phyloP scores from a whole-genome alignment of 2,888 invertebrate species.

The Andrena dorsata region DNA sequence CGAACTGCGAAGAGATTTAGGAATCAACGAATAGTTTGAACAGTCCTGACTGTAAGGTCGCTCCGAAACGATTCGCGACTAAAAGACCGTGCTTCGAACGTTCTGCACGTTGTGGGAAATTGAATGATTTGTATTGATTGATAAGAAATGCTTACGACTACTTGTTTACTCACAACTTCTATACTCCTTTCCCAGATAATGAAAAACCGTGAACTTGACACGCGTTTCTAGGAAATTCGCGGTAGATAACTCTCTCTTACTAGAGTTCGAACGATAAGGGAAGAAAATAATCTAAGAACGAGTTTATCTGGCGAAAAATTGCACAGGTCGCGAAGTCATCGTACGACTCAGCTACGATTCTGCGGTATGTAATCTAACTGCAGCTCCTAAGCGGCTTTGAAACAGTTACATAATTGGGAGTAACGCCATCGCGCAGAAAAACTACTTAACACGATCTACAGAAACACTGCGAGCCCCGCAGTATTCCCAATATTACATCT shows the following conservation, averaged over 20 bases:
- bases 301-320: conserved; percentile 9
- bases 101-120: too few species aligned
- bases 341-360: neutral
- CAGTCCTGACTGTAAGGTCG: too few species aligned
- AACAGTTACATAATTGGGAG: conserved; percentile 3
- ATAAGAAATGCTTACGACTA: too few species aligned
- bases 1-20: too few species aligned
- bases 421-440: neutral
- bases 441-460: neutral
- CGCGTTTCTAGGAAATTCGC: conserved; percentile 14
- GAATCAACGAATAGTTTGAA: too few species aligned
- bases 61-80: too few species aligned
- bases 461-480: neutral
- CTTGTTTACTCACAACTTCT: neutral
- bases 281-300: conserved; percentile 2
- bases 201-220: conserved; percentile 24
- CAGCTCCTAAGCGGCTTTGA: neutral
- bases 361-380: conserved; percentile 23
- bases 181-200: neutral
- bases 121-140: too few species aligned
- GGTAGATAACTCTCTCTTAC: neutral
- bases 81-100: too few species aligned
- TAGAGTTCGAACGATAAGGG: conserved; percentile 21
- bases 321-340: neutral
- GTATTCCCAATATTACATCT: neutral